A percentile compares a stretch with the other conserved stretches of the same genome.
Conservation (phyloP, 2,888 invertebrate genomes). For the Noctua comes region DNA sequence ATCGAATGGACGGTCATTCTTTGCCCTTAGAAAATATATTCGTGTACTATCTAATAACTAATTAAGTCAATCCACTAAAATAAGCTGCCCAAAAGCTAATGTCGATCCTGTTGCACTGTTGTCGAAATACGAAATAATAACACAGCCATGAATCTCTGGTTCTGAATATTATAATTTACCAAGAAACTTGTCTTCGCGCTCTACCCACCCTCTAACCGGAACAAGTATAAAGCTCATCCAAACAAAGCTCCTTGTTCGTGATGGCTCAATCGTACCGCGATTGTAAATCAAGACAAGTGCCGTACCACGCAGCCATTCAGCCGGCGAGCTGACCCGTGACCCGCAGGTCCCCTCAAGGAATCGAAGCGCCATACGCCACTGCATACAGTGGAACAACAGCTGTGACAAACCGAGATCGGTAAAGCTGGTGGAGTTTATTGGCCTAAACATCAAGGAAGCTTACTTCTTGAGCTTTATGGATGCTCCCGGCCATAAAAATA, state of each 20-base stretch:
- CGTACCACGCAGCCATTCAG: constrained; percentile 68
- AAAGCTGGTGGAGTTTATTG: neutral
- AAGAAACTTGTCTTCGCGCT: neutral
- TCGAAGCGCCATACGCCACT: constrained; percentile 54
- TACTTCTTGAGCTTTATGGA: neutral
- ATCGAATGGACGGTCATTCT: neutral
- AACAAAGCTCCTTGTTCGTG: constrained; percentile 60
- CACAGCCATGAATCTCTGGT: neutral
- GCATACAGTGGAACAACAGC: constrained; percentile 36
- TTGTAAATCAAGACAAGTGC: constrained; percentile 61
- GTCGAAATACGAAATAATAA: too few relatives aligned
- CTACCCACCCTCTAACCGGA: constrained; percentile 12
- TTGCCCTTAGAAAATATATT: neutral
- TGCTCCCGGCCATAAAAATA: neutral
- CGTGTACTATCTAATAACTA: neutral
- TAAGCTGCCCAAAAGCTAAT: too few relatives aligned
- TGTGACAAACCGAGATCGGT: neutral
- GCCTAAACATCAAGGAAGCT: neutral
- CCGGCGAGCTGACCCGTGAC: constrained; percentile 74
- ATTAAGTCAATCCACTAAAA: too few relatives aligned
- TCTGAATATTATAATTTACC: neutral
- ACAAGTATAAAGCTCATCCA: constrained; percentile 27
- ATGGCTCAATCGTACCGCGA: constrained; percentile 72
- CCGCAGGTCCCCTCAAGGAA: constrained; percentile 66
- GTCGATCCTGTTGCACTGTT: too few relatives aligned